phyloP scores from a whole-genome alignment of 2,888 invertebrate genomes.

The Hirtodrosophila alboralis region DNA sequence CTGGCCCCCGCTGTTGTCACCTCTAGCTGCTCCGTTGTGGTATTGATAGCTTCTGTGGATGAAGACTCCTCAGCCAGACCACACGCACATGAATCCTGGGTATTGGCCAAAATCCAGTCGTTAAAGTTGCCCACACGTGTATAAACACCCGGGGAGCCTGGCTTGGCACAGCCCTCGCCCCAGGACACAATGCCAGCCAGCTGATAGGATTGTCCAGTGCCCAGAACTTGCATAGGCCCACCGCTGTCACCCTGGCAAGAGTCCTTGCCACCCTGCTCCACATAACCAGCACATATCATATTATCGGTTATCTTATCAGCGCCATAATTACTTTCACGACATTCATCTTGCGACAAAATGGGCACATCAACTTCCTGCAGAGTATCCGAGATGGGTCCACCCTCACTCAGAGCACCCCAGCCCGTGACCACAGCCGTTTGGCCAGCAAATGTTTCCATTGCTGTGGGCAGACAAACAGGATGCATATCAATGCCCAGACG shows the following conservation, averaged over 20 bases:
- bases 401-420: constrained; percentile 90
- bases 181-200: constrained; percentile 89
- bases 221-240: constrained; percentile 80
- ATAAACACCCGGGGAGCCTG: constrained; percentile 92
- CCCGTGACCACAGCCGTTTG: constrained; percentile 88
- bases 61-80: constrained; percentile 46
- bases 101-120: constrained; percentile 88
- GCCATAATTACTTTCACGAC: constrained; percentile 79
- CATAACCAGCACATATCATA: constrained; percentile 82
- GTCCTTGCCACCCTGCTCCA: constrained; percentile 81
- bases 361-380: constrained; percentile 90
- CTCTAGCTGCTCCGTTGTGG: constrained; percentile 30
- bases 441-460: constrained; percentile 74
- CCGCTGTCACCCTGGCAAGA: constrained; percentile 84
- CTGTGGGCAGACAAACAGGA: constrained; percentile 91
- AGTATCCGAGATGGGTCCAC: constrained; percentile 88
- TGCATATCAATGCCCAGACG: constrained; percentile 86
- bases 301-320: constrained; percentile 79
- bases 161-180: constrained; percentile 84
- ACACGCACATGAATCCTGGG: constrained; percentile 88
- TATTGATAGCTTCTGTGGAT: constrained; percentile 8
- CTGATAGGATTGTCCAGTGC: constrained; percentile 54
- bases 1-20: constrained; percentile 13
- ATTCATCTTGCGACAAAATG: constrained; percentile 87
- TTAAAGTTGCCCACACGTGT: constrained; percentile 90